A percentile compares a stretch with the other conserved stretches of the same genome.
Evolutionary conservation across 2,888 invertebrate genomes (phyloP).

Genomic region (Oconnorella tubifera): DNA sequence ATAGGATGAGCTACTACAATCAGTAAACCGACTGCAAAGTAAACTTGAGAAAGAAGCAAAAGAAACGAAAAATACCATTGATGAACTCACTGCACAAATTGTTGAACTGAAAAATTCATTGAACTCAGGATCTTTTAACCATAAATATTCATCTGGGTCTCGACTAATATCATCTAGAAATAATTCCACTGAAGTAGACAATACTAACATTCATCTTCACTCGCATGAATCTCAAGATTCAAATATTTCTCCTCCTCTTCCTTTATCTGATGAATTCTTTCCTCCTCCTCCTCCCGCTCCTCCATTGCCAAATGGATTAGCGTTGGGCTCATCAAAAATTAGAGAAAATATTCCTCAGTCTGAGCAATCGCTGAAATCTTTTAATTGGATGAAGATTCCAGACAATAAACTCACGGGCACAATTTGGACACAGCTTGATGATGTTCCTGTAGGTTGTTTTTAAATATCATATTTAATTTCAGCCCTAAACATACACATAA

Average conservation of each 20-base stretch:
- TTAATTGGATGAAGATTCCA: slow-evolving; percentile 95
- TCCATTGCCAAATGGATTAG: slow-evolving; percentile 11
- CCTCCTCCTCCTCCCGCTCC: slow-evolving; percentile 29
- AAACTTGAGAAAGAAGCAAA: slow-evolving; percentile 77
- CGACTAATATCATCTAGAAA: too few species aligned
- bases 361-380: slow-evolving; percentile 77
- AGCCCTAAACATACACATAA: too few species aligned
- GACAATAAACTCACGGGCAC: slow-evolving; percentile 87
- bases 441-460: slow-evolving; percentile 65
- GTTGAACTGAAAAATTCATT: slow-evolving; percentile 42
- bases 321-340: not conserved
- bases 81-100: slow-evolving; percentile 65
- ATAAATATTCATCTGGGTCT: too few species aligned
- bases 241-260: slow-evolving; percentile 35
- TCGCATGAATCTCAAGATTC: not conserved
- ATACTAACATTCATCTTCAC: too few species aligned
- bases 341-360: slow-evolving; percentile 86
- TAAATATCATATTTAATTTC: too few species aligned
- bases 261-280: slow-evolving; percentile 38
- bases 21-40: slow-evolving; percentile 75
- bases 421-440: slow-evolving; percentile 91
- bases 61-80: slow-evolving; percentile 72
- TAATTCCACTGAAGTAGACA: too few species aligned
- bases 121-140: too few species aligned
- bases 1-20: slow-evolving; percentile 78